Base-by-base conservation (phyloP, 2,797 vertebrate genomes). In the Podarcis lilfordi region DNA sequence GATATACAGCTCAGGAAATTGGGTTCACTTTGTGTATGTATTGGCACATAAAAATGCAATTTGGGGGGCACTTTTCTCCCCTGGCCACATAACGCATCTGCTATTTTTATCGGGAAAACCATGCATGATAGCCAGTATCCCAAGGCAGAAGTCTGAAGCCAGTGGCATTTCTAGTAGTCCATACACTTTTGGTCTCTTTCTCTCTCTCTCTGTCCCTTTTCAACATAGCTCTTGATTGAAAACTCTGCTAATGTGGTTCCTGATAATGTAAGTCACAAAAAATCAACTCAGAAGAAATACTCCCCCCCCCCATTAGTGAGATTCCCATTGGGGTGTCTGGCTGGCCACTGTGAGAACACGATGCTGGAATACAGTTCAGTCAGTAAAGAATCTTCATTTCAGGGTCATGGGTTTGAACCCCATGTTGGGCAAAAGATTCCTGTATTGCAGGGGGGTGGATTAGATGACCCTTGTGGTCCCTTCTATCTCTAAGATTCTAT, bases 31-130 rank as follows among this genome's bases (percentile, higher is more conserved):
- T 89, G 0, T 71, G 25, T n/a, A 9, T 10, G 0, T 0, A 83
- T 7, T 55, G 2, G 85, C 75, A 37, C 79, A 82, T 66, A 23
- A 82, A 87, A 86, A 43, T 83, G 15, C 13, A 88, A 79, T 45
- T 88, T 43, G 64, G 71, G 80, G 87, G 89, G 89, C 55, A 83
- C 0, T 79, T 84, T 90, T 11, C 11, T 71, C 55, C 13, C 32
- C n/a, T 1, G 8, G 35, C 78, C 40, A 72, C 85, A 66, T 72
- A 86, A 86, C 1, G 0, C 35, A 81, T 27, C n/a, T 21, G 74
- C 75, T 45, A 86, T 68, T 86, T 87, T 89, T 86, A 89, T 87
- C 55, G 79, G 27, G 89, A 86, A 91, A 89, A 80, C 85, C 40
- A 84, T 81, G 15, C 0, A 72, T 81, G 7, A 19, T 66, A 64